Evolutionary conservation across 2,888 invertebrate genomes (phyloP).

Genomic region (Halocaridina rubra): DNA sequence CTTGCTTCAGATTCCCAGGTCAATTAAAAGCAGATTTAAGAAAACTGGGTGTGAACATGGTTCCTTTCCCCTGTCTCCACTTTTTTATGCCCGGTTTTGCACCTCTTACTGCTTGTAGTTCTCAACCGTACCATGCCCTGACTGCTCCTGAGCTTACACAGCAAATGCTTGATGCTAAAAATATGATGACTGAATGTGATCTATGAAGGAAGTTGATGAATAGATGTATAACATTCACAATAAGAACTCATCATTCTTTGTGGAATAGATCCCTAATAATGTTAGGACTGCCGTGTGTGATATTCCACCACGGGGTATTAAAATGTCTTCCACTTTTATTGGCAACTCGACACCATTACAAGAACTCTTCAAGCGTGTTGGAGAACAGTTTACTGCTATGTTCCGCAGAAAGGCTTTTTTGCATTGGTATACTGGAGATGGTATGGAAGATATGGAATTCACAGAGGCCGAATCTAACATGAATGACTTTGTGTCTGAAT

Average conservation of each 20-base stretch:
- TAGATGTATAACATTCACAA: conserved; percentile 76
- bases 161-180: conserved; percentile 61
- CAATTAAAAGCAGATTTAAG: conserved; percentile 93
- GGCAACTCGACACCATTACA: conserved; percentile 94
- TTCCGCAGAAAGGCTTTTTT: conserved; percentile 57
- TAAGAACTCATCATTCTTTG: conserved; percentile 89
- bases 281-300: neutral
- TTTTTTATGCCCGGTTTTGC: conserved; percentile 98
- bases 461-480: conserved; percentile 79
- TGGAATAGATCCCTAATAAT: neutral
- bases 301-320: neutral
- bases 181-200: conserved; percentile 76
- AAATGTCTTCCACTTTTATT: conserved; percentile 90
- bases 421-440: conserved; percentile 58
- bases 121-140: conserved; percentile 89
- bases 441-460: conserved; percentile 74
- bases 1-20: conserved; percentile 91
- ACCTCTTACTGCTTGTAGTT: conserved; percentile 88
- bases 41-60: conserved; percentile 95
- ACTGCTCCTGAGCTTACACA: conserved; percentile 88
- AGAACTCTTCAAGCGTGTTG: conserved; percentile 84
- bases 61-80: conserved; percentile 94
- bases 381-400: conserved; percentile 69
- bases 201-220: conserved; percentile 73
- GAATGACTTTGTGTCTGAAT: conserved; percentile 68